Percentiles rank a stretch among this genome's conserved stretches.
Evolutionary conservation across 2,797 vertebrate species (phyloP).

Genomic region (Mus minutoides): DNA sequence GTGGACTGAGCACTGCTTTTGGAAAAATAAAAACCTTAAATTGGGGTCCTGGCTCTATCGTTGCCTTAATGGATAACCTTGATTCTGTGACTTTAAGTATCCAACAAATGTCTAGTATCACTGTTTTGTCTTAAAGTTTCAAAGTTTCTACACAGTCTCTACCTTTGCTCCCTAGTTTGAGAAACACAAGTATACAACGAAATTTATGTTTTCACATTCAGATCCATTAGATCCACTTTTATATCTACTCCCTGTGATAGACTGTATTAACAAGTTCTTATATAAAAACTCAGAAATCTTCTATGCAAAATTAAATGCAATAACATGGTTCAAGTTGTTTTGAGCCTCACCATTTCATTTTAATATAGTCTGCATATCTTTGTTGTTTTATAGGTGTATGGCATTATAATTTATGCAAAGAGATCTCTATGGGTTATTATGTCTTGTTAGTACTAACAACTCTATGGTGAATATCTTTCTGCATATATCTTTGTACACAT

Average conservation of each 20-base stretch:
- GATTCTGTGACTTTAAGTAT: slow-evolving; percentile 6
- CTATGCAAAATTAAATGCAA: slow-evolving; percentile 36
- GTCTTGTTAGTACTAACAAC: neutral
- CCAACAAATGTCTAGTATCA: neutral
- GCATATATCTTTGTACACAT: neutral
- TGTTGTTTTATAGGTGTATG: neutral
- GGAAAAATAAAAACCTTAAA: neutral
- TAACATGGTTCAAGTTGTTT: neutral
- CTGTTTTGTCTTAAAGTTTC: slow-evolving; percentile 10
- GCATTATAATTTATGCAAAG: slow-evolving; percentile 5
- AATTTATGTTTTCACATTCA: slow-evolving; percentile 28
- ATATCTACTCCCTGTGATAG: neutral
- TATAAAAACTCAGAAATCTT: slow-evolving; percentile 10
- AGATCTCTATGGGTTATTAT: neutral
- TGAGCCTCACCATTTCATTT: neutral
- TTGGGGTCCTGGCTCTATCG: neutral
- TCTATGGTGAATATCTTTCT: neutral
- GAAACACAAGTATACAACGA: neutral
- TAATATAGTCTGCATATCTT: neutral
- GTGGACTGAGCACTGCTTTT: neutral
- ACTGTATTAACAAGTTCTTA: neutral
- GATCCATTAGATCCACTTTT: neutral
- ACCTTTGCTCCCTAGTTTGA: slow-evolving; percentile 29
- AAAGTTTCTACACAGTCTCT: neutral
- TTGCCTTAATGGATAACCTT: slow-evolving; percentile 12